These are phyloP conservation scores for Sebastes matsubarae DNA, from an alignment of 2,797 vertebrate species.

Conservation along the genomic window DNA sequence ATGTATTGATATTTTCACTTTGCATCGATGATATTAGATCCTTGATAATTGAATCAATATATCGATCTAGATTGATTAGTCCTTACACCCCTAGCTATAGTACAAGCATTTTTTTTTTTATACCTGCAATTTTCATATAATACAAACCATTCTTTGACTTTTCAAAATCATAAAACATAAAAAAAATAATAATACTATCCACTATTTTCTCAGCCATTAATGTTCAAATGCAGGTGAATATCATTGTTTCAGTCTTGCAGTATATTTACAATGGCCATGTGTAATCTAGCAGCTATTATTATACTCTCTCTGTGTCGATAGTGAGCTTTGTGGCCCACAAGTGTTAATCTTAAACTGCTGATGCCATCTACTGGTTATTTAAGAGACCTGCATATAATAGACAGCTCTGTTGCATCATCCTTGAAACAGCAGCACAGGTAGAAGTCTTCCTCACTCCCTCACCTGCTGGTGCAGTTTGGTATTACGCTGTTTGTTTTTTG, in stretches of 20 bases:
- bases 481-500: background rate
- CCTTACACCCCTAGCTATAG: too few species aligned
- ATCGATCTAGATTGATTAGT: too few species aligned
- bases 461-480: constrained; percentile 17
- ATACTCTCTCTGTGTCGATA: background rate
- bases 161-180: background rate
- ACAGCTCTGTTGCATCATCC: constrained; percentile 62
- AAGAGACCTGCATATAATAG: constrained; percentile 52
- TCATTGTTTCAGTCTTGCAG: background rate
- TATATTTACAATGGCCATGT: background rate
- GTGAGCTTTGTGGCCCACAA: constrained; percentile 8
- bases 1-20: too few species aligned
- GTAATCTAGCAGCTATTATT: background rate
- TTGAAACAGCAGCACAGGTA: constrained; percentile 9
- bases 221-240: background rate
- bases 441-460: background rate
- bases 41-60: too few species aligned
- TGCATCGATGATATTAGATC: too few species aligned
- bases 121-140: background rate
- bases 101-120: background rate
- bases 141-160: background rate
- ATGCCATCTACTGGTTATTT: constrained; percentile 78
- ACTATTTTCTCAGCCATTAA: background rate
- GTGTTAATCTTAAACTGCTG: constrained; percentile 64
- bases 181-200: background rate